Evolutionary conservation across 2,888 invertebrate species (phyloP).

Genomic region (Polydrusus pterygomalis): DNA sequence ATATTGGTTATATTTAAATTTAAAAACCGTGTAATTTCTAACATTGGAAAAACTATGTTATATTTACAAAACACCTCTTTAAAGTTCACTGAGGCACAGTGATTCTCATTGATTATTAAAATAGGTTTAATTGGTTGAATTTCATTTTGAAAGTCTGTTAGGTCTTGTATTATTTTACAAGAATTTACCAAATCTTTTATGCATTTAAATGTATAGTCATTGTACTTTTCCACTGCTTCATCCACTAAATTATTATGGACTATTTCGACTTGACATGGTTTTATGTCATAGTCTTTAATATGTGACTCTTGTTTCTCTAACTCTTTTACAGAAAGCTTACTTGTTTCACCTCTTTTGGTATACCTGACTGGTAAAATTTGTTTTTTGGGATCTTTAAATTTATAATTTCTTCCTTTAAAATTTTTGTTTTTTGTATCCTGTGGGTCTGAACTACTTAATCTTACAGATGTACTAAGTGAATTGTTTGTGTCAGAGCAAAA

Average conservation of each 20-base stretch:
- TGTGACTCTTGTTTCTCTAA: background rate
- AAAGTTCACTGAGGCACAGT: constrained; percentile 46
- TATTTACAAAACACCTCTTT: constrained; percentile 43
- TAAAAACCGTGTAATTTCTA: constrained; percentile 38
- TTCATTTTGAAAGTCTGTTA: constrained; percentile 45
- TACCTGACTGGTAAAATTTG: background rate
- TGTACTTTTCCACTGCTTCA: constrained; percentile 9
- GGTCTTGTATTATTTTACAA: constrained; percentile 45
- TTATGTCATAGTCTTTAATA: constrained; percentile 12
- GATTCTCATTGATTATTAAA: constrained; percentile 52
- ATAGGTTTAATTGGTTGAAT: constrained; percentile 54
- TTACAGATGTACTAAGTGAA: no score
- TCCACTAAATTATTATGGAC: constrained; percentile 9
- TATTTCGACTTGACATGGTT: constrained; percentile 52
- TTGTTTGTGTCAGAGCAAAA: no score
- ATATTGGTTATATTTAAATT: constrained; percentile 34
- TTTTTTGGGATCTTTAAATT: no score
- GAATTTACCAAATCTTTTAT: background rate
- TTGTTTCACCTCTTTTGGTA: background rate
- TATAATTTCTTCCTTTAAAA: no score
- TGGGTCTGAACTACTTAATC: no score
- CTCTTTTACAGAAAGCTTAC: background rate
- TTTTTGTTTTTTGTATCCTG: no score
- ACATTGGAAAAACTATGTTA: constrained; percentile 55
- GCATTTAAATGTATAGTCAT: background rate